Base-by-base conservation (phyloP, 2,797 vertebrate species). In the Delichon dasypus region DNA sequence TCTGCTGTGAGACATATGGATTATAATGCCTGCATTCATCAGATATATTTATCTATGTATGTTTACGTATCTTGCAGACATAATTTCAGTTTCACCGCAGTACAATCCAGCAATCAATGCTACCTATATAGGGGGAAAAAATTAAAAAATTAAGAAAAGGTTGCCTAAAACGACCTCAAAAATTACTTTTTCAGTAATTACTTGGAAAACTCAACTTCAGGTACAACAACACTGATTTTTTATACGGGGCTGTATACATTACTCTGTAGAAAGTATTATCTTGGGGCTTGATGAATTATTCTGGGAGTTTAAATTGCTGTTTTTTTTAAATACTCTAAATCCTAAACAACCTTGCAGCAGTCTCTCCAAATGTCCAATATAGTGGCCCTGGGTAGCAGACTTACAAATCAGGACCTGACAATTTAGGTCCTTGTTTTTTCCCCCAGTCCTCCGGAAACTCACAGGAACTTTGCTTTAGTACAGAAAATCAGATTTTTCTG, bases 41-140 rank as follows among this genome's bases (percentile, higher is more conserved):
- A 61, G 57, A 55, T 67, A 29, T 45, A 40, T 73, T 75, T 67
- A 70, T 27, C 19, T 30, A 36, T 5, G 5, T 30, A 26, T 16
- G 26, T 40, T 77, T 44, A 54, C 29, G 5, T 16, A 30, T 62
- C 30, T 45, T 58, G 34, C 20, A 84, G 48, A 48, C 7, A 4
- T 50, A 86, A 62, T n/a, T 84, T 30, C 17, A 55, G 14, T 65
- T 76, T 66, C 44, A 70, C 21, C 55, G 30, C 14, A 66, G 7
- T 55, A 42, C 22, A 67, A 57, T 7, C 18, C 20, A 68, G 16
- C 13, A 80, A 47, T 12, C 47, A 76, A 9, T 38, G 18, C 13
- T 12, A 29, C 20, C 8, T 42, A 54, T 15, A 9, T 1, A 38
- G 10, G 11, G 11, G 5, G 2, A 6, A 9, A 25, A 36, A 10